These are phyloP conservation scores for Rapana venosa DNA, from an alignment of 2,888 invertebrate species.

Conservation along the genomic window DNA sequence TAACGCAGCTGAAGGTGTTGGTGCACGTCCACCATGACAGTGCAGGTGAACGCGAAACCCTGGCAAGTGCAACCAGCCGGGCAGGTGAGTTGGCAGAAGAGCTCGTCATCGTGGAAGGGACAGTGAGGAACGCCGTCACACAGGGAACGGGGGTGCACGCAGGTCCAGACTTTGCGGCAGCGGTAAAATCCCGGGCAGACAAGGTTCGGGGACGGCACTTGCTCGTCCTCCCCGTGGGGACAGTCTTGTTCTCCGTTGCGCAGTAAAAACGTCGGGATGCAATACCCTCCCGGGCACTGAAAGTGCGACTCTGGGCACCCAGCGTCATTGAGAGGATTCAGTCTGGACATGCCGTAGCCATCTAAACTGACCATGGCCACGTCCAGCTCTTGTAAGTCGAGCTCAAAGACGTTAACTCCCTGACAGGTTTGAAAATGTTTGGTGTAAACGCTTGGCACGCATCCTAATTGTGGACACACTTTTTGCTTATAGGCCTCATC, in stretches of 20 bases:
- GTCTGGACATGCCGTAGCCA: conserved; percentile 18
- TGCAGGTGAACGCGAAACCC: not conserved
- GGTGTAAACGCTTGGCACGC: conserved; percentile 12
- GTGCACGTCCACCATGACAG: not conserved
- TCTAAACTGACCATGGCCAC: not conserved
- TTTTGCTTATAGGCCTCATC: not conserved
- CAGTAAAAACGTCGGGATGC: conserved; percentile 40
- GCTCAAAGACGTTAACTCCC: not conserved
- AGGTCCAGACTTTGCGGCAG: conserved; percentile 31
- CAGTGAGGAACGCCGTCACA: conserved; percentile 50
- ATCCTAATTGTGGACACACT: not conserved
- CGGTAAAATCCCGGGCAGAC: conserved; percentile 45
- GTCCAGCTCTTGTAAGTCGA: not conserved
- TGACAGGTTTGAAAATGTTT: not conserved
- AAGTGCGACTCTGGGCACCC: conserved; percentile 5
- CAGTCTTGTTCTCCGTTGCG: conserved; percentile 40
- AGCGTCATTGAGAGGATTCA: not conserved
- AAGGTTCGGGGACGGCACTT: not conserved
- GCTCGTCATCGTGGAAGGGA: conserved; percentile 46
- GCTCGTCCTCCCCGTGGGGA: conserved; percentile 45
- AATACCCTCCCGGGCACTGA: conserved; percentile 23
- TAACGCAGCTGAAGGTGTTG: not conserved
- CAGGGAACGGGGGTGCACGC: conserved; percentile 39
- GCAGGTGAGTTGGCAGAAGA: conserved; percentile 34
- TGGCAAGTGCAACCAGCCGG: not conserved